A percentile compares a stretch with the other conserved stretches of the same genome.
Conservation (phyloP, 2,113 vertebrate genomes). For the Lepus timidus region DNA sequence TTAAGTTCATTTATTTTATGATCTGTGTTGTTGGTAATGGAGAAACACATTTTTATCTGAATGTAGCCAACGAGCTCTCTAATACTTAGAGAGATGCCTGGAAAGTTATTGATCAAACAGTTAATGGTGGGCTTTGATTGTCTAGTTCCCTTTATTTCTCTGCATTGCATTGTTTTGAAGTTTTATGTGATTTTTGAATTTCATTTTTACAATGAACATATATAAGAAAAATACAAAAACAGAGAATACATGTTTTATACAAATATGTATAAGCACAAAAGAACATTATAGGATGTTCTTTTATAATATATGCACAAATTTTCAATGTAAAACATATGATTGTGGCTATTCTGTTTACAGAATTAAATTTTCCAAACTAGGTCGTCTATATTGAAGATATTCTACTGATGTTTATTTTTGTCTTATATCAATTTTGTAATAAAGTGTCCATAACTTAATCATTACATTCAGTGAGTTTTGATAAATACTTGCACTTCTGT, state of each 20-base stretch:
- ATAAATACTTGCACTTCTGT: not conserved
- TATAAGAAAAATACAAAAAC: not conserved
- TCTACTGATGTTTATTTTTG: not conserved
- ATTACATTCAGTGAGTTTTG: not conserved
- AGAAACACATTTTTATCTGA: not conserved
- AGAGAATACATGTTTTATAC: not conserved
- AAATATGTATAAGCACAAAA: not conserved
- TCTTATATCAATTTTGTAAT: not conserved
- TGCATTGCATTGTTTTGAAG: not conserved
- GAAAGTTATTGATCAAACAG: not conserved
- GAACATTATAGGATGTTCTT: not conserved
- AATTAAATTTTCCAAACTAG: not conserved
- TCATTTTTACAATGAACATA: not conserved
- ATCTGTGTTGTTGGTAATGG: not conserved
- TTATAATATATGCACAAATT: not conserved
- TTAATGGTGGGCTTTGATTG: not conserved
- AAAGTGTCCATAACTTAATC: not conserved
- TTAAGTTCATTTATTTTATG: not conserved
- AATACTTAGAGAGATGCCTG: not conserved
- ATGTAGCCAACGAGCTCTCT: not conserved
- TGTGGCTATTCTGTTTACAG: not conserved
- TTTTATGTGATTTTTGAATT: not conserved
- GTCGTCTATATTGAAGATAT: not conserved
- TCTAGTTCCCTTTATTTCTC: not conserved
- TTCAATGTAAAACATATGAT: not conserved